Conservation (phyloP, 2,113 vertebrate genomes). For the Dinomys branickii region DNA sequence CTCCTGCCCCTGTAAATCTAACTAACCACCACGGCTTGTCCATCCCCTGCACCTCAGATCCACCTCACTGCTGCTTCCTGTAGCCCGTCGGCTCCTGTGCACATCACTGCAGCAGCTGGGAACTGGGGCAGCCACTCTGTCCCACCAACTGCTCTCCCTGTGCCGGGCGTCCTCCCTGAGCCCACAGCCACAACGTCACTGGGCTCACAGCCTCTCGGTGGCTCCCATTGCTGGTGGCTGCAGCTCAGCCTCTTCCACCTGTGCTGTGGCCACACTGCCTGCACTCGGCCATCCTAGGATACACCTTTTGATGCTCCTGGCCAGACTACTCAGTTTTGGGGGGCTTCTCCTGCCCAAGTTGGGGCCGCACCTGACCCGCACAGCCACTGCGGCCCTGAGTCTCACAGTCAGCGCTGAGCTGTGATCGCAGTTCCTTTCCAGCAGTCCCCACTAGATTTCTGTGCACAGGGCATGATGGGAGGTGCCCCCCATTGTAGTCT, state of each 20-base stretch:
- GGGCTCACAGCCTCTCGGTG: background rate
- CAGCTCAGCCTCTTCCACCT: background rate
- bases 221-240: background rate
- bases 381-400: too few species aligned
- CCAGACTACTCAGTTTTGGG: background rate
- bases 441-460: too few species aligned
- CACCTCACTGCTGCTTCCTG: background rate
- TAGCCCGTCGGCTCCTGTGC: background rate
- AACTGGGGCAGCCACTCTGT: background rate
- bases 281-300: too few species aligned
- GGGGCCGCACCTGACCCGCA: too few species aligned
- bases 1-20: background rate
- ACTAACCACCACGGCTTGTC: background rate
- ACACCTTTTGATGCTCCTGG: background rate
- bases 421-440: background rate
- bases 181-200: rapidly evolving
- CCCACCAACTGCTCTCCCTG: background rate
- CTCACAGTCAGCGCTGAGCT: background rate
- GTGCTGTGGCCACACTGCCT: background rate
- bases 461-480: background rate
- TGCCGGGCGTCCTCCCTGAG: rapidly evolving
- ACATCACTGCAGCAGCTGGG: background rate
- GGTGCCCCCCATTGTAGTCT: rapidly evolving
- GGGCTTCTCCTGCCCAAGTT: background rate
- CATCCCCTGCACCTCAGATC: background rate